phyloP scores from a whole-genome alignment of 1,140 invertebrate species.

The Leptinotarsa undecemlineata region DNA sequence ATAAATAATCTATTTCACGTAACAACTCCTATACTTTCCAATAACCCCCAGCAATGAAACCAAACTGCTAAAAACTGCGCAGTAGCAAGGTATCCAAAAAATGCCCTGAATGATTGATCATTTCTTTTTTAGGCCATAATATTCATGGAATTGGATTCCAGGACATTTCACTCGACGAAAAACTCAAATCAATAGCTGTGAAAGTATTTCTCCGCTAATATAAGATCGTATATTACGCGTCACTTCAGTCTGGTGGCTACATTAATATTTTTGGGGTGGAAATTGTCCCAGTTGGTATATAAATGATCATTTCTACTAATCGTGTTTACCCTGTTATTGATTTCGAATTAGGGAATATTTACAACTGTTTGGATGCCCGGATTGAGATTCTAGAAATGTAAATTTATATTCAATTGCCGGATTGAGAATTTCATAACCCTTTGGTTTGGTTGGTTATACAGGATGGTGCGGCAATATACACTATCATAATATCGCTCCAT shows the following conservation, averaged over 20 bases:
- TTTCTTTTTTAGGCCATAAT: neutral
- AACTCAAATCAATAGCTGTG: constrained; percentile 3
- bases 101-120: neutral
- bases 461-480: too few species aligned
- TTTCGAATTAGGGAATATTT: constrained; percentile 19
- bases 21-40: too few species aligned
- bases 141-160: neutral
- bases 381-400: neutral
- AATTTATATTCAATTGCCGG: neutral
- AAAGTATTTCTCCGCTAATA: neutral
- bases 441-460: too few species aligned
- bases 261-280: constrained; percentile 22
- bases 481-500: too few species aligned
- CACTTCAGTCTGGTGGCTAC: constrained; percentile 10
- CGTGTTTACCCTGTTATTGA: constrained; percentile 22
- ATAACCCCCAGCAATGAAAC: too few species aligned
- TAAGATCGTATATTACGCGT: neutral
- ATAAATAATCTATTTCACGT: too few species aligned
- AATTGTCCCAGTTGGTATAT: constrained; percentile 9
- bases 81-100: too few species aligned
- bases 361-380: neutral
- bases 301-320: constrained; percentile 24
- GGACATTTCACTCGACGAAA: neutral
- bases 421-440: too few species aligned
- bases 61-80: too few species aligned